Percentiles rank a stretch among this genome's conserved stretches.
Evolutionary conservation across 2,797 vertebrate species (phyloP).

Genomic region (Poecilia picta): DNA sequence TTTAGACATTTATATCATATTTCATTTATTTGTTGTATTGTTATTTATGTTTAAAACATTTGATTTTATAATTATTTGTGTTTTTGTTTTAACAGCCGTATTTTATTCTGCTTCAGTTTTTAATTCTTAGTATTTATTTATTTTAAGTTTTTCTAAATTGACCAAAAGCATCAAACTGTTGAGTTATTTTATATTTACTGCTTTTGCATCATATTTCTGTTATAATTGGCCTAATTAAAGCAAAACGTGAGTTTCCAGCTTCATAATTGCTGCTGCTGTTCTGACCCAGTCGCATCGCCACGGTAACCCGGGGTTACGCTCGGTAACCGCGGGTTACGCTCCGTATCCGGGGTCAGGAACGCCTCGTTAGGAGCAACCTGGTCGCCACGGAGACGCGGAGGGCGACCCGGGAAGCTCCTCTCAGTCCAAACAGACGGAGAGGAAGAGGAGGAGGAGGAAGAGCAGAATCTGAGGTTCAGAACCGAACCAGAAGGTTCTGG

Average conservation of each 20-base stretch:
- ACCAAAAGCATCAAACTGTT: no score
- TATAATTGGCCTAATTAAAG: not conserved
- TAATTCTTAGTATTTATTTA: not conserved
- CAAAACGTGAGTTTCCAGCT: not conserved
- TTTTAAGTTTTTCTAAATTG: not conserved
- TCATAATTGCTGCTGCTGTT: not conserved
- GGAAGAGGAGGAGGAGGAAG: accelerated
- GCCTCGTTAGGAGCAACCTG: slow-evolving; percentile 22
- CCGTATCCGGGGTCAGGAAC: slow-evolving; percentile 22
- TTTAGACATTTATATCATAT: no score
- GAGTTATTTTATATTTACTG: no score
- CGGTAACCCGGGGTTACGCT: no score
- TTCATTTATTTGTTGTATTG: no score
- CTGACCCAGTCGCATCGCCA: no score
- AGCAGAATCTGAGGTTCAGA: not conserved
- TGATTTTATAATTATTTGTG: no score
- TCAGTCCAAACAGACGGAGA: not conserved
- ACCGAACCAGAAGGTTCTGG: not conserved
- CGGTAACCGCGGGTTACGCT: no score
- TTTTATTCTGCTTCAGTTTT: not conserved
- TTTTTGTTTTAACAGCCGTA: not conserved
- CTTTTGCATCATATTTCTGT: not conserved
- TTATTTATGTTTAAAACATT: no score
- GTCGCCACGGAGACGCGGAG: slow-evolving; percentile 30
- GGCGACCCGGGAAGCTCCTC: slow-evolving; percentile 26